These are phyloP conservation scores for Xylota sylvarum DNA, from an alignment of 2,888 invertebrate genomes.

Conservation along the genomic window DNA sequence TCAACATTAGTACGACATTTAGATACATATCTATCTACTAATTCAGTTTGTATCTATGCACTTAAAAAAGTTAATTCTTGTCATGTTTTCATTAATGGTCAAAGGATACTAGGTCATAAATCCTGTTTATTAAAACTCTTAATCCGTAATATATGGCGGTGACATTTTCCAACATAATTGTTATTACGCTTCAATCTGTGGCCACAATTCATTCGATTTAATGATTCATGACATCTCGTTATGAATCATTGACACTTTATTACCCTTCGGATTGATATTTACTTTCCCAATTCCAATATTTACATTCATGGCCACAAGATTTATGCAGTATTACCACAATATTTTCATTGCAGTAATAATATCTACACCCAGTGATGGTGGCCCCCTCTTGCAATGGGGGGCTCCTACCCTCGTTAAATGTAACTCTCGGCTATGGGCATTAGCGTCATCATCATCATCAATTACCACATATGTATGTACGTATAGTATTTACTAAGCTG, in stretches of 20 bases:
- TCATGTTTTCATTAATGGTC: too few relatives aligned
- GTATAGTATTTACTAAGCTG: slow-evolving; percentile 9
- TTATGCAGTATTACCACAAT: neutral
- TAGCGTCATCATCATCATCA: slow-evolving; percentile 2
- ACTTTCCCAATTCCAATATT: slow-evolving; percentile 4
- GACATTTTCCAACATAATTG: neutral
- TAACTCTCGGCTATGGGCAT: neutral
- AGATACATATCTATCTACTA: too few relatives aligned
- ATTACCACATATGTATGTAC: too few relatives aligned
- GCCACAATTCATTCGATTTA: slow-evolving; percentile 3
- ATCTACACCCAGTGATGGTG: neutral
- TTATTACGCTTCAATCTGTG: neutral
- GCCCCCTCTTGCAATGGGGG: neutral
- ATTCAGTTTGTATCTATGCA: too few relatives aligned
- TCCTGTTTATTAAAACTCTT: too few relatives aligned
- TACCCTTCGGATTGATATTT: neutral
- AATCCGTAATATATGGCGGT: neutral
- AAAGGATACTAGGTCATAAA: too few relatives aligned
- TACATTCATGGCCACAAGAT: slow-evolving; percentile 1
- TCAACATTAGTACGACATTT: too few relatives aligned
- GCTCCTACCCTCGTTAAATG: neutral
- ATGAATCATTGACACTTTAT: slow-evolving; percentile 10
- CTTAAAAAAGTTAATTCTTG: too few relatives aligned
- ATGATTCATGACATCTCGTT: neutral
- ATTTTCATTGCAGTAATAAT: slow-evolving; percentile 5